A percentile compares a stretch with the other conserved stretches of the same genome.
Conservation (phyloP, 2,797 vertebrate species). For the Aeoliscus strigatus region DNA sequence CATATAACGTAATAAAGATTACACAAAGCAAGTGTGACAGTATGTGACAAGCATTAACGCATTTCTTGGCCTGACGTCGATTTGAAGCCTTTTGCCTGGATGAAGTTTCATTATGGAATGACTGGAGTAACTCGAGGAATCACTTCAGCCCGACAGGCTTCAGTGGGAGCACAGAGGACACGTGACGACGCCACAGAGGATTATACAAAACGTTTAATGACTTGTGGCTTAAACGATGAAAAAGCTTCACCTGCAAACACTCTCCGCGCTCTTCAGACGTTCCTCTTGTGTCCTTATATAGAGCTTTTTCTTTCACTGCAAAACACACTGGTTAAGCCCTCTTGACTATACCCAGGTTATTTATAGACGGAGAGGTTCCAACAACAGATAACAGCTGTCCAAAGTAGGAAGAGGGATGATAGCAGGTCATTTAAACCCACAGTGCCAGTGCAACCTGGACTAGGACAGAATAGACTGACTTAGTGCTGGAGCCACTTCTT, state of each 20-base stretch:
- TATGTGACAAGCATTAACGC: conserved; percentile 58
- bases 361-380: conserved; percentile 59
- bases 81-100: no score
- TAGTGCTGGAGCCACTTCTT: conserved; percentile 12
- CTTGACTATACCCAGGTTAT: conserved; percentile 56
- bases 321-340: conserved; percentile 55
- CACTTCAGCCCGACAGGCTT: no score
- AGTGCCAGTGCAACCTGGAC: conserved; percentile 24
- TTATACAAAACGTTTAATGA: conserved; percentile 42
- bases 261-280: conserved; percentile 29
- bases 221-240: conserved; percentile 40
- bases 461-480: conserved; percentile 29
- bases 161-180: conserved; percentile 49
- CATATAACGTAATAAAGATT: no score
- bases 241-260: conserved; percentile 50
- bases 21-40: no score
- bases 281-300: conserved; percentile 60
- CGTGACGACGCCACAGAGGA: conserved; percentile 49
- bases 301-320: conserved; percentile 58
- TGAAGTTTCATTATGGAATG: no score
- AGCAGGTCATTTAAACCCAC: conserved; percentile 49
- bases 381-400: conserved; percentile 57
- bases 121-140: no score
- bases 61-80: no score
- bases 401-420: conserved; percentile 60